phyloP scores from a whole-genome alignment of 2,888 invertebrate species.

The Lumbricus terrestris region DNA sequence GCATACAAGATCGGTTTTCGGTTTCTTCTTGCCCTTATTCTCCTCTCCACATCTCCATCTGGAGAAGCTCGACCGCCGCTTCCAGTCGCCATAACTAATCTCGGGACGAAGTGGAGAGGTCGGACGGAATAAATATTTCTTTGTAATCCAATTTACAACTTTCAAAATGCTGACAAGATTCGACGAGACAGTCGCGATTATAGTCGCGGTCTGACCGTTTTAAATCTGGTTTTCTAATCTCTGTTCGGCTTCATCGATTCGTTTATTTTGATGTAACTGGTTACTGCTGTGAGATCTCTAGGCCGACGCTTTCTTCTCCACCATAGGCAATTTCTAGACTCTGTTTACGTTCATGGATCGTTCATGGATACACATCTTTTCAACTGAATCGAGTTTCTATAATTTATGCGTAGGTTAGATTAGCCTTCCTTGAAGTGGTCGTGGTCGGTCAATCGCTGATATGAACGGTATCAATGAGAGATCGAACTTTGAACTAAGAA shows the following conservation, averaged over 20 bases:
- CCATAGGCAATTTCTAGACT: neutral
- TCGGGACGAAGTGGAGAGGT: neutral
- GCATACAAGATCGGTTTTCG: neutral
- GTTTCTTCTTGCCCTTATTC: neutral
- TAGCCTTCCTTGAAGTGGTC: neutral
- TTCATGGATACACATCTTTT: neutral
- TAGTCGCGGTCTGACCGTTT: no score
- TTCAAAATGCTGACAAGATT: neutral
- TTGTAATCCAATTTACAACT: neutral
- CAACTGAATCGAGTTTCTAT: neutral
- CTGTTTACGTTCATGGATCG: neutral
- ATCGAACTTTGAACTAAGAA: neutral
- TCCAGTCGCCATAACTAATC: neutral
- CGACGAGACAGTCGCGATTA: no score
- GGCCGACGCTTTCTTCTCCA: neutral
- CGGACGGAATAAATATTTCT: neutral
- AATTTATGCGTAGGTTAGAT: no score
- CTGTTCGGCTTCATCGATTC: neutral
- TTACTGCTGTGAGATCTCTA: neutral
- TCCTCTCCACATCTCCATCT: neutral
- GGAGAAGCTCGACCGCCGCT: neutral
- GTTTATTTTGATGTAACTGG: neutral
- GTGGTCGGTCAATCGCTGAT: no score
- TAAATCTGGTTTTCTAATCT: neutral
- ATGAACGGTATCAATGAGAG: neutral